These are phyloP conservation scores for Brachymystax lenok DNA, from an alignment of 2,797 vertebrate genomes.

Conservation along the genomic window DNA sequence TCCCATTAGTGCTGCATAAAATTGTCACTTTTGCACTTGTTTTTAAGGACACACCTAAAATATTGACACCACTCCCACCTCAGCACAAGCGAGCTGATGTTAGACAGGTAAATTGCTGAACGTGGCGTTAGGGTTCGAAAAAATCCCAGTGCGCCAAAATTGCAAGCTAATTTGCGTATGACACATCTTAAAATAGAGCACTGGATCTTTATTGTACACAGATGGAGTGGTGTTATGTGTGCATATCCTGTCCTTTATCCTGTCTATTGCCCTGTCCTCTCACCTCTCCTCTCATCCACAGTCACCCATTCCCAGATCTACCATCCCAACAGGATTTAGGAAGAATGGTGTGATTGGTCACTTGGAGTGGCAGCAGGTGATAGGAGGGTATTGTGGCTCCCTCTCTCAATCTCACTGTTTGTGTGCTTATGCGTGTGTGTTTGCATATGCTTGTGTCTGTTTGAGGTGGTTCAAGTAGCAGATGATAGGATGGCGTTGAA, in stretches of 20 bases:
- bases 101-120: too few relatives aligned
- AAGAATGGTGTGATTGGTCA: not conserved
- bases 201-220: not conserved
- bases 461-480: not conserved
- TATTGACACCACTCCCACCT: too few relatives aligned
- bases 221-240: not conserved
- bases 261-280: not conserved
- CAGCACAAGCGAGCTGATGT: too few relatives aligned
- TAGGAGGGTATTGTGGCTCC: not conserved
- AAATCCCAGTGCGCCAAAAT: too few relatives aligned
- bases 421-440: not conserved
- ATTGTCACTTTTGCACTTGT: too few relatives aligned
- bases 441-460: not conserved
- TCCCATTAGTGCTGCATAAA: too few relatives aligned
- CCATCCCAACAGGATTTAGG: not conserved
- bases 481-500: too few relatives aligned
- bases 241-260: not conserved
- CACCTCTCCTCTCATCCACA: not conserved
- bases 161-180: too few relatives aligned
- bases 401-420: not conserved
- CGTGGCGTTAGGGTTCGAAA: too few relatives aligned
- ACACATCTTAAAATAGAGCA: too few relatives aligned
- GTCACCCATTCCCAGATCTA: not conserved
- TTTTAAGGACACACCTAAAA: too few relatives aligned
- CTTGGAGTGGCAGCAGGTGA: not conserved